Evolutionary conservation across 2,888 invertebrate species (phyloP).

Genomic region (Trichopoda pennipes): DNA sequence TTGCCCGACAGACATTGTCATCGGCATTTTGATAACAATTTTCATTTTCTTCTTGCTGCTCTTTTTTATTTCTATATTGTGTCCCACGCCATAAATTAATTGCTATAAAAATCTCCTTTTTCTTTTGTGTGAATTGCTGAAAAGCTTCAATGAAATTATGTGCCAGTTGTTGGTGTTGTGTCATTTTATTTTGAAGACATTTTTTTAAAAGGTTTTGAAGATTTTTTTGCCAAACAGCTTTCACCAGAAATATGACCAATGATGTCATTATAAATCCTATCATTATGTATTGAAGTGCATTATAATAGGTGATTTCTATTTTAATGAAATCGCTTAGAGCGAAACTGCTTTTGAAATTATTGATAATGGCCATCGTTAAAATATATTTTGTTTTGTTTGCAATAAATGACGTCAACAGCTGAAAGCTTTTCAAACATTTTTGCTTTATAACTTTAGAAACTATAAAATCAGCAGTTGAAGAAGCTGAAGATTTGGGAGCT

Average conservation of each 20-base stretch:
- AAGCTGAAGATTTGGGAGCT: conserved; percentile 62
- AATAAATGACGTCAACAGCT: conserved; percentile 2
- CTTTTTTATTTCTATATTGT: conserved; percentile 34
- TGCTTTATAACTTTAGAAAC: conserved; percentile 16
- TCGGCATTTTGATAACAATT: conserved; percentile 50
- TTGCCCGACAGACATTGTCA: conserved; percentile 40
- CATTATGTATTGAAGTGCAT: conserved; percentile 17
- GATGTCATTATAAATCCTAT: conserved; percentile 57
- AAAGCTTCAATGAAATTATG: conserved; percentile 38
- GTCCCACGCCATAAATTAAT: conserved; percentile 37
- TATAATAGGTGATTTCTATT: conserved; percentile 34
- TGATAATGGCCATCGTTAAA: conserved; percentile 30
- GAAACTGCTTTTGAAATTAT: conserved; percentile 39
- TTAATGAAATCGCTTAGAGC: conserved; percentile 39
- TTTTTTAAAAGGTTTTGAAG: conserved; percentile 10
- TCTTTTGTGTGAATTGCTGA: conserved; percentile 4
- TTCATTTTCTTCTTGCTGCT: conserved; percentile 31
- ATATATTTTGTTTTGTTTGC: conserved; percentile 7
- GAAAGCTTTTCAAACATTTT: conserved; percentile 6
- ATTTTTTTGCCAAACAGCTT: neutral
- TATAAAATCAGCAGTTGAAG: conserved; percentile 23
- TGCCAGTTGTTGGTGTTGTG: conserved; percentile 22
- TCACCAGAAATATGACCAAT: conserved; percentile 69
- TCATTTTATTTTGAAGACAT: conserved; percentile 2
- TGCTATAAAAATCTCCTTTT: conserved; percentile 14